These are phyloP conservation scores for Melanotaenia maccullochi DNA, from an alignment of 2,797 vertebrate species.

Conservation along the genomic window DNA sequence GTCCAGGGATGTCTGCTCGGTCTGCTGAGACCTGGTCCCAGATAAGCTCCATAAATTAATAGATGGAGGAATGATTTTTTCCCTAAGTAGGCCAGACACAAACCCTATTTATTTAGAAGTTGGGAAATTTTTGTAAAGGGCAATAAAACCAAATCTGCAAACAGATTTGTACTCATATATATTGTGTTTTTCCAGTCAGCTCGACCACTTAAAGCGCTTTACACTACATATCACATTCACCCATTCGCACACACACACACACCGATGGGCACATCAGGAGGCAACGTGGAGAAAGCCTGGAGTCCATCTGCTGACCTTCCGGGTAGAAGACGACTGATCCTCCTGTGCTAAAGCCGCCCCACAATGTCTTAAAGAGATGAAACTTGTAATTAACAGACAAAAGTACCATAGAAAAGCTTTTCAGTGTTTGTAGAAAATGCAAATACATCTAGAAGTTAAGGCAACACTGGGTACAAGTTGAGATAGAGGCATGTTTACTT, in stretches of 20 bases:
- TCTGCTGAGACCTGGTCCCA: neutral
- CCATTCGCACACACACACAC: too few relatives aligned
- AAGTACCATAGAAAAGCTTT: too few relatives aligned
- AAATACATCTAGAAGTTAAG: neutral
- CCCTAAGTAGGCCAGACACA: neutral
- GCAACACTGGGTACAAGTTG: neutral
- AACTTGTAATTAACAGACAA: neutral
- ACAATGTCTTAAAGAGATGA: neutral
- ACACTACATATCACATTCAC: too few relatives aligned
- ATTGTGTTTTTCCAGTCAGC: too few relatives aligned
- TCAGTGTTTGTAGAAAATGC: neutral
- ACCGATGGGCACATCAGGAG: too few relatives aligned
- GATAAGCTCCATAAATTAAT: neutral
- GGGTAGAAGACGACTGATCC: too few relatives aligned
- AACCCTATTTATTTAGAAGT: neutral
- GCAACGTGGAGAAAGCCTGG: too few relatives aligned
- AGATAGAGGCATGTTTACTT: neutral
- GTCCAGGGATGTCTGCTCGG: neutral
- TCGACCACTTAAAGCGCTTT: too few relatives aligned
- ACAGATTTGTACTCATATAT: too few relatives aligned
- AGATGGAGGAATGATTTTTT: neutral
- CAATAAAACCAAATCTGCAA: neutral
- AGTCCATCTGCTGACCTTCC: too few relatives aligned
- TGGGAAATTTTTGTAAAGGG: neutral
- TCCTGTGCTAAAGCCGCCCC: too few relatives aligned